Percentiles rank a stretch among this genome's conserved stretches.
These are phyloP conservation scores for Periophthalmodon schlosseri DNA, from an alignment of 2,113 vertebrate species.

Conservation along the genomic window DNA sequence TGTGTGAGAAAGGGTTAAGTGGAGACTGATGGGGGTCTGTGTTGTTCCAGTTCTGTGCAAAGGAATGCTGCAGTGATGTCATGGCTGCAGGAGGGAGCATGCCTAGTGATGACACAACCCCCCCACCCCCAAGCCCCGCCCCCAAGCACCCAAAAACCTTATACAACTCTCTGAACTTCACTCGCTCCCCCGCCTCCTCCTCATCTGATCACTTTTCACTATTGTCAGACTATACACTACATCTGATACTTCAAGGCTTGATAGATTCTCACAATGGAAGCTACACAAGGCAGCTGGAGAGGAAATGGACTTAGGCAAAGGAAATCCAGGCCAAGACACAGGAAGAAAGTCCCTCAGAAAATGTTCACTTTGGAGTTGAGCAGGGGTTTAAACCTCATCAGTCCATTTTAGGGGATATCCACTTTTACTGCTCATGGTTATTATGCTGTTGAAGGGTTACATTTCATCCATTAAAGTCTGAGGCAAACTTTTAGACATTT, in stretches of 20 bases:
- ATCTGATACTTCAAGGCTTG: background rate
- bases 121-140: constrained; percentile 54
- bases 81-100: constrained; percentile 76
- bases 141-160: constrained; percentile 44
- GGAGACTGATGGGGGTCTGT: constrained; percentile 65
- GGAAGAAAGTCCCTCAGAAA: constrained; percentile 29
- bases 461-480: background rate
- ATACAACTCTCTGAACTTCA: constrained; percentile 52
- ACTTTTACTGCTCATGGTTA: background rate
- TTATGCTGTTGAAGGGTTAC: background rate
- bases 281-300: background rate
- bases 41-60: constrained; percentile 73
- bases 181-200: constrained; percentile 4
- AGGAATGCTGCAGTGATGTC: constrained; percentile 80
- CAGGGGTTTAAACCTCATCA: constrained; percentile 1
- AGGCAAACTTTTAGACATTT: background rate
- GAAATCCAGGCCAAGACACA: constrained; percentile 34
- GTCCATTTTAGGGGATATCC: background rate
- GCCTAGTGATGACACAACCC: constrained; percentile 76
- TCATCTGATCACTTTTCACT: constrained; percentile 28
- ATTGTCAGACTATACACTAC: background rate
- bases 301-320: constrained; percentile 23
- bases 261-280: background rate
- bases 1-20: constrained; percentile 57
- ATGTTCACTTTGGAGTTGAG: constrained; percentile 20